A percentile compares a stretch with the other conserved stretches of the same genome.
Evolutionary conservation across 2,113 vertebrate species (phyloP).

Genomic region (Romanogobio albipinnatus): DNA sequence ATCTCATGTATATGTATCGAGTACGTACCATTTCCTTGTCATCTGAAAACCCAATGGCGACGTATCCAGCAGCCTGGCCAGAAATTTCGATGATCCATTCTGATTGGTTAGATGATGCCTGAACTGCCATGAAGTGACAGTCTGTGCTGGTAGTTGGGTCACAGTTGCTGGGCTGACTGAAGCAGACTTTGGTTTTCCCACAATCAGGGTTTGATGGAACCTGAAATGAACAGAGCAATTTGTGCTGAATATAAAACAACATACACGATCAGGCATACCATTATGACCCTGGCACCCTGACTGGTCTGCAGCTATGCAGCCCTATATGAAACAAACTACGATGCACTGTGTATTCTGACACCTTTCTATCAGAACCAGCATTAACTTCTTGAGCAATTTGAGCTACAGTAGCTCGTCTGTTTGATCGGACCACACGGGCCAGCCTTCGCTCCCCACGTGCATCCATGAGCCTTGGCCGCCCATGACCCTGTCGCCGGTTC

Average conservation of each 20-base stretch:
- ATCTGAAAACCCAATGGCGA: slow-evolving; percentile 78
- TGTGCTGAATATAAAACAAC: background rate
- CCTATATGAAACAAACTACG: too few relatives aligned
- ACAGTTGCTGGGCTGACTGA: slow-evolving; percentile 71
- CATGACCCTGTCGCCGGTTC: too few relatives aligned
- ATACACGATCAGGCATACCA: background rate
- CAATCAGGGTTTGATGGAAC: slow-evolving; percentile 63
- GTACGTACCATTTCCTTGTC: slow-evolving; percentile 77
- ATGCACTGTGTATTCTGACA: too few relatives aligned
- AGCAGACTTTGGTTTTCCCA: slow-evolving; percentile 73
- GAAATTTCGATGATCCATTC: slow-evolving; percentile 50
- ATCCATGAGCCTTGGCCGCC: too few relatives aligned
- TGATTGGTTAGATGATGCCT: background rate
- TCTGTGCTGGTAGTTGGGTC: slow-evolving; percentile 53
- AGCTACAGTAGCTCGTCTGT: too few relatives aligned
- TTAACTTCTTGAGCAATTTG: too few relatives aligned
- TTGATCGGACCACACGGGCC: too few relatives aligned
- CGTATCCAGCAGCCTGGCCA: slow-evolving; percentile 70
- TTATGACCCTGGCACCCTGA: too few relatives aligned
- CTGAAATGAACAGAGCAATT: slow-evolving; percentile 4
- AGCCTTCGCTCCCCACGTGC: too few relatives aligned
- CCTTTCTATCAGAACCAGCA: too few relatives aligned
- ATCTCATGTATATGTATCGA: too few relatives aligned
- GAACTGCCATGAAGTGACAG: slow-evolving; percentile 75
- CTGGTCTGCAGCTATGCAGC: too few relatives aligned